Conservation (phyloP, 2,113 vertebrate species). For the Leptobrachium leishanense region DNA sequence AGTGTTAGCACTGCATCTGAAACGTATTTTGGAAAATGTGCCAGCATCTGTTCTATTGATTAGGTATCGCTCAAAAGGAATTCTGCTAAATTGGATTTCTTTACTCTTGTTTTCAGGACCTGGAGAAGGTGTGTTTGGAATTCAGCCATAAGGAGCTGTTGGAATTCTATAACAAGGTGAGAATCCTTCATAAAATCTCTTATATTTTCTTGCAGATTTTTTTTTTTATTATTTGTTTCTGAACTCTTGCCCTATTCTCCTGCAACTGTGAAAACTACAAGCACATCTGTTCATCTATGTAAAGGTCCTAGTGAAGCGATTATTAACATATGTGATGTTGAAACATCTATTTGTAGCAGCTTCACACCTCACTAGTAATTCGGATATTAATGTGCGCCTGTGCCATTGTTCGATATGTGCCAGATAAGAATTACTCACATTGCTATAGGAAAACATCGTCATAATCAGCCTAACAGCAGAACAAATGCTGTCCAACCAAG, state of each 20-base stretch:
- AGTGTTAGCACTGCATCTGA: no score
- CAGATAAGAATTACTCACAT: not conserved
- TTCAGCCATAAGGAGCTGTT: slow-evolving; percentile 90
- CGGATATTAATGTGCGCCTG: not conserved
- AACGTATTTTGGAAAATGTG: no score
- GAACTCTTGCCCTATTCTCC: slow-evolving; percentile 14
- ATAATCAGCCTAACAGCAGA: no score
- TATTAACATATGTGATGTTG: slow-evolving; percentile 25
- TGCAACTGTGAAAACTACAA: slow-evolving; percentile 17
- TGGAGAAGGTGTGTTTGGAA: slow-evolving; percentile 87
- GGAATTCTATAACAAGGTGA: slow-evolving; percentile 95
- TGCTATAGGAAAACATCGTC: no score
- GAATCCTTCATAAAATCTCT: slow-evolving; percentile 48
- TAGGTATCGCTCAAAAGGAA: no score
- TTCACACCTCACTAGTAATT: slow-evolving; percentile 8
- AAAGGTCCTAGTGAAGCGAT: not conserved
- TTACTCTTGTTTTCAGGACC: slow-evolving; percentile 66
- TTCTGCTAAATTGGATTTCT: no score
- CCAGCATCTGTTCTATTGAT: no score
- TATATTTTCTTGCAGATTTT: slow-evolving; percentile 49
- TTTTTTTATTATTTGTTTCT: slow-evolving; percentile 28
- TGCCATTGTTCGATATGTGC: not conserved
- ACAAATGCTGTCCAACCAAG: no score
- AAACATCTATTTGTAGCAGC: slow-evolving; percentile 1
- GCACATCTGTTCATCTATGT: slow-evolving; percentile 20